Evolutionary conservation across 1,140 invertebrate genomes (phyloP), one percentile per base, ranked within the genome.

Genomic region (Diploscapter pachys): DNA sequence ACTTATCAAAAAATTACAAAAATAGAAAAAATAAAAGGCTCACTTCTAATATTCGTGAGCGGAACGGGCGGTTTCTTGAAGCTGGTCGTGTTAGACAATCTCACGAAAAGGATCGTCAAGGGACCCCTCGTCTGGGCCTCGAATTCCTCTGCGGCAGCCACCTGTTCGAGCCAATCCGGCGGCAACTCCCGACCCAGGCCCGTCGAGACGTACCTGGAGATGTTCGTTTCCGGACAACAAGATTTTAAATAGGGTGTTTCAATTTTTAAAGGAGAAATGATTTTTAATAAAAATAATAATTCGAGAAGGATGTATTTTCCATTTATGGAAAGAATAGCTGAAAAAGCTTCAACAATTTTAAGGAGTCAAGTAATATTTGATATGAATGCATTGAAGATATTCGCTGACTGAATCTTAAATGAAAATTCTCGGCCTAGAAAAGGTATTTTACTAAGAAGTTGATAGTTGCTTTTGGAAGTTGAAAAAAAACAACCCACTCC

Each of bases 81-180:
- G 4, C 69, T 67, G 4, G 66, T 63, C 6, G 69, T 67, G 63
- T 78, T 78, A 52, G 53, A 63, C 3, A 78, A 73, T 3, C 76
- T 63, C 51, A 75, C 76, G 73, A 78, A 78, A 6, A 78, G 67
- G 5, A 78, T 78, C 2, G 73, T 75, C 48, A 78, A 67, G 1
- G 76, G 72, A 49, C 76, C 76, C 8, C 76, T 61, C 3, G 71
- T 66, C 71, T 77, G 72, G 9, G 68, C 72, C 51, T 78, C 76
- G 51, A 78, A 78, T 55, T 78, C 76, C 13, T 78, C 76, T 1
- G 76, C 75, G 2, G 75, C 75, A 4, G 69, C 66, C 54, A 76
- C 69, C 61, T 78, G 76, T 8, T 75, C 63, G 13, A 78, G 64
- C 76, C 76, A 78, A 50, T 78, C 68, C 51, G 76, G 49, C 6